A percentile compares a stretch with the other conserved stretches of the same genome.
Conservation (phyloP, 35 echinoderm and acorn worm genomes). For the Acanthaster planci region DNA sequence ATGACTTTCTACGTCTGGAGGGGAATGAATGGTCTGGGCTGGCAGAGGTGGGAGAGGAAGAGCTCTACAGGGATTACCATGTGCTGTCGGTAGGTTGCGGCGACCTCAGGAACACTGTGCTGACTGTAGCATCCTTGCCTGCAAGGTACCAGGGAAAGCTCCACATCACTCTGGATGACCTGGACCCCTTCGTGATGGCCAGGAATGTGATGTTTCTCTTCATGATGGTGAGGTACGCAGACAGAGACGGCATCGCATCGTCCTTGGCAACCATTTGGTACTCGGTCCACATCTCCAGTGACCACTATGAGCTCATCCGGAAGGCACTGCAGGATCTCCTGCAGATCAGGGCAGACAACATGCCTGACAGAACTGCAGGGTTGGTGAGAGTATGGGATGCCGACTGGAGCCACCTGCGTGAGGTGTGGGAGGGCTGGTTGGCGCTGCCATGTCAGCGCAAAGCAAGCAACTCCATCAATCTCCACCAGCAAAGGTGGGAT, state of each 20-base stretch:
- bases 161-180: conserved; percentile 52
- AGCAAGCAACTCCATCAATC: not conserved
- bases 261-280: conserved; percentile 28
- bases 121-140: conserved; percentile 59
- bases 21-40: conserved; percentile 41
- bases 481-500: conserved; percentile 10
- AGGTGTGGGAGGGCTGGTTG: conserved; percentile 26
- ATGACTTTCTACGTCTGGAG: conserved; percentile 54
- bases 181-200: conserved; percentile 63
- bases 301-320: not conserved
- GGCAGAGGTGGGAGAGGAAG: not conserved
- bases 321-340: not conserved
- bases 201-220: conserved; percentile 71
- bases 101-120: conserved; percentile 64
- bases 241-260: not conserved
- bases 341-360: not conserved
- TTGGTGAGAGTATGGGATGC: not conserved
- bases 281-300: not conserved
- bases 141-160: conserved; percentile 40
- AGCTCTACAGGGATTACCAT: conserved; percentile 1
- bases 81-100: conserved; percentile 61
- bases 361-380: not conserved
- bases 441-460: conserved; percentile 7
- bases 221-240: conserved; percentile 33
- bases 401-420: not conserved